Base-by-base conservation (phyloP, 1,140 invertebrate genomes). In the Calephelis virginiensis region DNA sequence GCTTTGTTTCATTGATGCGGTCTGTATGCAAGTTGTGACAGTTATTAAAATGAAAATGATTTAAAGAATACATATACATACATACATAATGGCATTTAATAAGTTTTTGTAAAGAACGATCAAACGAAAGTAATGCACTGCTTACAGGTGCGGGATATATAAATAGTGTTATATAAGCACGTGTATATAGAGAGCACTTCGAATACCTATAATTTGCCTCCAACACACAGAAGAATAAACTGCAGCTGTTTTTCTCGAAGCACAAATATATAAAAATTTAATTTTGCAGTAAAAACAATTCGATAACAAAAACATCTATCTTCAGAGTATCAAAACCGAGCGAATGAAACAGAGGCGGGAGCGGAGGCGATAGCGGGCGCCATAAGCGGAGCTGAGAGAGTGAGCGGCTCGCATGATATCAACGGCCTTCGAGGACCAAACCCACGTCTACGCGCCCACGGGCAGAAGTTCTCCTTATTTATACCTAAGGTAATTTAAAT, bases 401-500 rank as follows among this genome's bases (percentile, higher is more conserved):
- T 72, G 14, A 69, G 50, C 50, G 64, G 63, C 40, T 48, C 69
- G 53, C 66, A 79, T 10, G 76, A 82, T 17, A 46, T 66, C 12
- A 86, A 86, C 66, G 83, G 84, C 5, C 74, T 85, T 14, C 73
- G 79, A 40, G 76, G 75, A 3, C 82, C 78, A 75, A 90, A 90
- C 64, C 78, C 84, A 12, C 67, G 89, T 13, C 67, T 91, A 0
- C 70, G 84, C 38, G 86, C 86, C 0, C 87, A 81, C 74, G 89
- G 89, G 0, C 72, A 86, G 66, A 92, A 90, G 70, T 79, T 92
- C 1, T 83, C 82, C 6, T 81, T 92, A 63, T 85, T 86, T 69
- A 92, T 92, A 78, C 90, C 91, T 72, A 91, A 91, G 85, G 91
- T 92, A 59, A 56, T 9, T 45, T 61, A 48, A 28, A 45, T 63